These are phyloP conservation scores for Dryas iulia DNA, from an alignment of 1,140 invertebrate genomes.

Conservation along the genomic window DNA sequence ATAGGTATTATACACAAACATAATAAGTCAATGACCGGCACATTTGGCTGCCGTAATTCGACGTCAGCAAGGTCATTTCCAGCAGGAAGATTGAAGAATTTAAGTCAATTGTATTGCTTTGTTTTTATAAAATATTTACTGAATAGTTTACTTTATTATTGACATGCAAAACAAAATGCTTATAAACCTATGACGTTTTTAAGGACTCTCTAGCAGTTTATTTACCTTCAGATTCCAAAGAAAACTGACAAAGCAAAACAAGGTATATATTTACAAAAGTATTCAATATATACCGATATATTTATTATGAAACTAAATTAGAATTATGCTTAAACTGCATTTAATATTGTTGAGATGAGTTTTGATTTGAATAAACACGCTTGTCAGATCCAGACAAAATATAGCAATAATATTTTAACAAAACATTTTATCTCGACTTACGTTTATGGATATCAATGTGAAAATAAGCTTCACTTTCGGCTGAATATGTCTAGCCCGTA, in stretches of 20 bases:
- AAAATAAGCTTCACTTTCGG: conserved; percentile 17
- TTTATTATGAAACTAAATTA: neutral
- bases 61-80: conserved; percentile 30
- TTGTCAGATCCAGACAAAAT: conserved; percentile 23
- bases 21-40: conserved; percentile 33
- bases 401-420: neutral
- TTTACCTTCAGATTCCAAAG: too few species aligned
- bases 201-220: too few species aligned
- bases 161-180: too few species aligned
- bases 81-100: conserved; percentile 21
- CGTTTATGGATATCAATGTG: conserved; percentile 6
- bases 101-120: neutral
- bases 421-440: conserved; percentile 18
- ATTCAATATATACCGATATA: neutral
- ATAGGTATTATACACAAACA: conserved; percentile 21
- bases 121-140: neutral
- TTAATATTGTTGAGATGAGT: neutral
- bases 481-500: conserved; percentile 26
- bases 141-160: neutral
- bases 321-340: neutral
- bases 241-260: too few species aligned
- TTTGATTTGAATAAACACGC: conserved; percentile 5
- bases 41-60: conserved; percentile 27
- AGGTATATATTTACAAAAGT: too few species aligned
- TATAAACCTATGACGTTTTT: too few species aligned